Conservation (phyloP, 2,113 vertebrate species). For the Muscicapa adusta region DNA sequence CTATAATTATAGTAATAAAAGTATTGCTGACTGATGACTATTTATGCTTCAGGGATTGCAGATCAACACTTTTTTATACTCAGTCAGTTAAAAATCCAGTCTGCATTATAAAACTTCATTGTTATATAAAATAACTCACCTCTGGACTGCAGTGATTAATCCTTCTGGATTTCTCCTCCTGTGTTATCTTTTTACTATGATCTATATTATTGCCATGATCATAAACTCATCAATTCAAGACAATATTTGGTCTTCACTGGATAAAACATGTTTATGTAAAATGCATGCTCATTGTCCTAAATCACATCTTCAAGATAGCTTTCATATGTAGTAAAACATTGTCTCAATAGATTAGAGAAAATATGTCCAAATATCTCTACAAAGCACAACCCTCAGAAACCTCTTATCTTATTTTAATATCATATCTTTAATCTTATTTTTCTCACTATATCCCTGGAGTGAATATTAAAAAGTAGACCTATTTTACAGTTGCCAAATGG, state of each 20-base stretch:
- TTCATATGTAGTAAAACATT: not conserved
- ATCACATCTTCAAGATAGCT: conserved; percentile 3
- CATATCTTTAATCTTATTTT: conserved; percentile 41
- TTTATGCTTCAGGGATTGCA: conserved; percentile 53
- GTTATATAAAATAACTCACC: not conserved
- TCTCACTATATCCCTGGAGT: conserved; percentile 23
- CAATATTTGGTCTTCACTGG: not conserved
- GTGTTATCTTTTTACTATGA: not conserved
- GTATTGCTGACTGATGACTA: conserved; percentile 54
- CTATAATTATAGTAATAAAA: conserved; percentile 63
- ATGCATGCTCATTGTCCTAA: not conserved
- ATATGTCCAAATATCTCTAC: conserved; percentile 8
- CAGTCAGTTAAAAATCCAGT: conserved; percentile 6
- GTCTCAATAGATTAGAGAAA: conserved; percentile 3
- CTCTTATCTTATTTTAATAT: conserved; percentile 46
- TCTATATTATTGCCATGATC: not conserved
- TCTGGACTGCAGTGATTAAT: conserved; percentile 1
- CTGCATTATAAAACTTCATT: not conserved
- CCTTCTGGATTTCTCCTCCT: not conserved
- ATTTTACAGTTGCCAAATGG: conserved; percentile 36
- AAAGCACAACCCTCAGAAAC: conserved; percentile 12
- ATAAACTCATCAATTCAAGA: conserved; percentile 20
- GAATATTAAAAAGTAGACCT: conserved; percentile 44
- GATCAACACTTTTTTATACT: conserved; percentile 33
- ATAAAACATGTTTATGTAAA: conserved; percentile 10